Evolutionary conservation across 2,113 vertebrate species (phyloP), one percentile per base, ranked within the genome.

Genomic region (Neogobius melanostomus): DNA sequence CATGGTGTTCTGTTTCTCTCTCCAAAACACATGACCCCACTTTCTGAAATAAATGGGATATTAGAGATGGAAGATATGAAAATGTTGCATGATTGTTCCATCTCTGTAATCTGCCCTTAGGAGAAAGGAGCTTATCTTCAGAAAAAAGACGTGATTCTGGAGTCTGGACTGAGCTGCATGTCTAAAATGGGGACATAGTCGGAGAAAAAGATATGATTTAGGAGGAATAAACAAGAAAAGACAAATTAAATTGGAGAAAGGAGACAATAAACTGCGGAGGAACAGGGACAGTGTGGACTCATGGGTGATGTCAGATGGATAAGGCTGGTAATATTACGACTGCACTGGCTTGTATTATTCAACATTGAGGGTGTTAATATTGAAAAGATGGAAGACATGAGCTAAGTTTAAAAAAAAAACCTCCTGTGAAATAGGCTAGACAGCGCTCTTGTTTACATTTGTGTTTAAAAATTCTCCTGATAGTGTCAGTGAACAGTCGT

Each of bases 51-150:
- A 49, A 3, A 68, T 51, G 45, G 16, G 54, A 5, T 49, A 9
- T 16, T 16, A 54, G 44, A 53, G 17, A 42, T 48, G 0, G 43
- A 11, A 51, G 48, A 73, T 42, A 10, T 17, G 53, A 56, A 56
- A 56, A 49, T 51, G 49, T 11, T 17, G 51, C 54, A 62, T 68
- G 44, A 64, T 64, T 69, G 47, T 64, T 53, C 72, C 64, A 64
- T 28, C 51, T 64, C 12, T 14, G 54, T 84, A 68, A 86, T 83
- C 76, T 59, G 6, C 17, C 8, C 8, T 68, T 59, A 45, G 64
- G 60, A 68, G 69, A 69, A 72, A 74, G 69, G 72, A 59, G 77
- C 71, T 85, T 88, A 81, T 75, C 63, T 80, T 61, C 45, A 45
- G 17, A 44, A 65, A n/a, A 68, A 50, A 50, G 54, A 10, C 8